Evolutionary conservation across 2,797 vertebrate genomes (phyloP).

Genomic region (Cichlasoma orientale): DNA sequence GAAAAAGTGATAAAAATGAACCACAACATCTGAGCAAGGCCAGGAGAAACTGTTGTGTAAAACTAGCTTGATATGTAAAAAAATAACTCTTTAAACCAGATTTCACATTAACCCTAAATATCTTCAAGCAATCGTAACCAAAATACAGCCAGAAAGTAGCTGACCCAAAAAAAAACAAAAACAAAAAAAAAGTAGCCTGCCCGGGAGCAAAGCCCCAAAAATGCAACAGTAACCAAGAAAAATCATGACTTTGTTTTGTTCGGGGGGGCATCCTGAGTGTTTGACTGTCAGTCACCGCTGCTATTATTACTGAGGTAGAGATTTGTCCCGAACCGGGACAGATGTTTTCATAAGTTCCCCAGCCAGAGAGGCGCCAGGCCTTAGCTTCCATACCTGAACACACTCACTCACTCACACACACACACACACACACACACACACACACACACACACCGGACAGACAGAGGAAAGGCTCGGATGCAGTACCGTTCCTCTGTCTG

Average conservation of each 20-base stretch:
- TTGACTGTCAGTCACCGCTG: conserved; percentile 83
- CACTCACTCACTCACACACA: not conserved
- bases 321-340: conserved; percentile 79
- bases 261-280: conserved; percentile 58
- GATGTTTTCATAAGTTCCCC: conserved; percentile 88
- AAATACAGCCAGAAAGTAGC: not conserved
- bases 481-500: conserved; percentile 27
- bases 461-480: not conserved
- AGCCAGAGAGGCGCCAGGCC: conserved; percentile 80
- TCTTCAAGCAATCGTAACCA: not conserved
- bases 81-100: conserved; percentile 11
- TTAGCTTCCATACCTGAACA: conserved; percentile 6
- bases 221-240: conserved; percentile 17
- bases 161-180: not conserved
- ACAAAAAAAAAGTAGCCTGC: not conserved
- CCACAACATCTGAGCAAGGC: not conserved
- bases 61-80: conserved; percentile 1
- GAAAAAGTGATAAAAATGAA: rapidly evolving
- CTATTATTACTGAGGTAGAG: conserved; percentile 90
- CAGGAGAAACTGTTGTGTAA: not conserved
- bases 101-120: not conserved
- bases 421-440: not conserved
- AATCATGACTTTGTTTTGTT: not conserved
- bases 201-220: not conserved
- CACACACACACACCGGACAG: not conserved